phyloP scores from a whole-genome alignment of 2,797 vertebrate genomes.

The Siniperca scherzeri region DNA sequence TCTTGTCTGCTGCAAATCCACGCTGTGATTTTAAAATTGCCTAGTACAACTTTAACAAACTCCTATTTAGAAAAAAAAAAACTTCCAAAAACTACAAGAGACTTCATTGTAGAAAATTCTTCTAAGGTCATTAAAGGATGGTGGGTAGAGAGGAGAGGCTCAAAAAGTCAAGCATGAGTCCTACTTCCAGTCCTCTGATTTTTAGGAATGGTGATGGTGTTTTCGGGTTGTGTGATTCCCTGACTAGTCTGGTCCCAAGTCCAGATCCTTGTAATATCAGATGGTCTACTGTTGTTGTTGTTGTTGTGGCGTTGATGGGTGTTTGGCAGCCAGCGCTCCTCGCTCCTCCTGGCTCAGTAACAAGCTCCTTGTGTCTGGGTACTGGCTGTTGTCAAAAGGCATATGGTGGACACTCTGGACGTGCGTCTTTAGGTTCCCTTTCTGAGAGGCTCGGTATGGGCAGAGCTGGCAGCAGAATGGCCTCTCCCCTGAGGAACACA shows the following conservation, averaged over 20 bases:
- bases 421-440: constrained; percentile 91
- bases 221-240: constrained; percentile 33
- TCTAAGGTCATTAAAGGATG: constrained; percentile 42
- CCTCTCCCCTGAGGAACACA: constrained; percentile 88
- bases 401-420: constrained; percentile 82
- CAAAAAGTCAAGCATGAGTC: constrained; percentile 31
- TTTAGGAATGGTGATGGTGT: constrained; percentile 18
- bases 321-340: constrained; percentile 64
- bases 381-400: constrained; percentile 86
- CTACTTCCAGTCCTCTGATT: constrained; percentile 27
- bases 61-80: constrained; percentile 19
- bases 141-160: constrained; percentile 7
- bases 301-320: constrained; percentile 42
- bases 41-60: constrained; percentile 24
- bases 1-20: constrained; percentile 6
- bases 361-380: constrained; percentile 65
- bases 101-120: constrained; percentile 33
- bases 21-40: constrained; percentile 25
- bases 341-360: constrained; percentile 69
- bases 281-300: constrained; percentile 38
- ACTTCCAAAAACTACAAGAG: constrained; percentile 41
- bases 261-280: constrained; percentile 28
- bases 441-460: constrained; percentile 91
- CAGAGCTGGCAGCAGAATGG: constrained; percentile 86
- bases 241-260: constrained; percentile 31